phyloP scores from a whole-genome alignment of 1,140 invertebrate genomes.

The Mizuhopecten yessoensis region DNA sequence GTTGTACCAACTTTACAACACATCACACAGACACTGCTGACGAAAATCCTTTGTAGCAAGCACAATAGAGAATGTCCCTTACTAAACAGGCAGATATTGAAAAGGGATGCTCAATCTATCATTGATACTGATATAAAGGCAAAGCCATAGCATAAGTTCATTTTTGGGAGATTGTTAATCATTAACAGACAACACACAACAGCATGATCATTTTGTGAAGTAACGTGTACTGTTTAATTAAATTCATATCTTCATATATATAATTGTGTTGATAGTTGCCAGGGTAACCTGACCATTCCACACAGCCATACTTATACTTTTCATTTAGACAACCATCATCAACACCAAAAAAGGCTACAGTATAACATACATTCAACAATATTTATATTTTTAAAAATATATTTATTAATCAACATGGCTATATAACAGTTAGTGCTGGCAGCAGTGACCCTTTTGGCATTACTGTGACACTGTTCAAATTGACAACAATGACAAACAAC shows the following conservation, averaged over 20 bases:
- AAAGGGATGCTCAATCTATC: too few relatives aligned
- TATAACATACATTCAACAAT: neutral
- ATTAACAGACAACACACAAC: neutral
- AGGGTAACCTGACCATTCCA: conserved; percentile 1
- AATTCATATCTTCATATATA: neutral
- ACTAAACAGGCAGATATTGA: too few relatives aligned
- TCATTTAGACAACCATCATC: neutral
- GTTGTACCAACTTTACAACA: too few relatives aligned
- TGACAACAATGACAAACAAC: too few relatives aligned
- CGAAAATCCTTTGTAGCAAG: too few relatives aligned
- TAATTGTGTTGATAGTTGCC: neutral
- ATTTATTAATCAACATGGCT: neutral
- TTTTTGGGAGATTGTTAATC: too few relatives aligned
- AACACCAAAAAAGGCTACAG: neutral
- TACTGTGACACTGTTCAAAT: neutral
- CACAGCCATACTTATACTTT: neutral
- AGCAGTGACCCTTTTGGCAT: neutral
- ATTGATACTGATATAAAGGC: too few relatives aligned
- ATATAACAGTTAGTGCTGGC: neutral
- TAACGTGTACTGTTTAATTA: conserved; percentile 10
- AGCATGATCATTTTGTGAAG: neutral
- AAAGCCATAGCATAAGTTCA: too few relatives aligned
- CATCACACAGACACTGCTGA: too few relatives aligned
- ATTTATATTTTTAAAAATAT: conserved; percentile 12
- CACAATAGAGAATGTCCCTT: too few relatives aligned